Conservation (phyloP, 2,888 invertebrate genomes). For the Sinotaia quadrata region DNA sequence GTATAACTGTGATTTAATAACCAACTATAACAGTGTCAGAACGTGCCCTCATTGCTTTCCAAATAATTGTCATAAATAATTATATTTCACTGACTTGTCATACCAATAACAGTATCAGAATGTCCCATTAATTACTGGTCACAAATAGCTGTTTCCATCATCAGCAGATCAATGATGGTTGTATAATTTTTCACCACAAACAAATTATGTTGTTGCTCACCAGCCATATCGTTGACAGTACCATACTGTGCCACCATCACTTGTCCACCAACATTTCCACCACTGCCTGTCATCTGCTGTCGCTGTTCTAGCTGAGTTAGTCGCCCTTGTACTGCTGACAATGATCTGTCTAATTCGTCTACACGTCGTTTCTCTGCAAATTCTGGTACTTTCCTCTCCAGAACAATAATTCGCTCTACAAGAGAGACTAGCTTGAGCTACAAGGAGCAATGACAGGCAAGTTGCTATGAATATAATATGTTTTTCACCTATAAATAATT, state of each 20-base stretch:
- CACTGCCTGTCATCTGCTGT: not conserved
- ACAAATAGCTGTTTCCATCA: too few species aligned
- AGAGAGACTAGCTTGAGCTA: slow-evolving; percentile 18
- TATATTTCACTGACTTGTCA: too few species aligned
- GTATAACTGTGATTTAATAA: too few species aligned
- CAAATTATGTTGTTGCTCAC: not conserved
- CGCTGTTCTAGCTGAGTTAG: slow-evolving; percentile 2
- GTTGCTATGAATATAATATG: too few species aligned
- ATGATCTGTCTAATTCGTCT: slow-evolving; percentile 5
- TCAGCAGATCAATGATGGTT: too few species aligned
- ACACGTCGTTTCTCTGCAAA: slow-evolving; percentile 4
- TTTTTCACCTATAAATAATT: too few species aligned
- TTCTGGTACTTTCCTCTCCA: slow-evolving; percentile 20
- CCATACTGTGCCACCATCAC: slow-evolving; percentile 13
- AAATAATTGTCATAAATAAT: too few species aligned
- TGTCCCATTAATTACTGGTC: too few species aligned
- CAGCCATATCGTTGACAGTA: slow-evolving; percentile 12
- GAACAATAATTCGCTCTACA: slow-evolving; percentile 7
- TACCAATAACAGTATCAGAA: too few species aligned
- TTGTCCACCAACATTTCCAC: not conserved
- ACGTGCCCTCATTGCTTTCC: too few species aligned
- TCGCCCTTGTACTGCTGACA: not conserved
- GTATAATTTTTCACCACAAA: not conserved
- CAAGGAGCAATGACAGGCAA: too few species aligned
- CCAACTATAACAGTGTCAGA: too few species aligned